These are phyloP conservation scores for Andinoacara biseriatus DNA, from an alignment of 2,113 vertebrate species.

Conservation along the genomic window DNA sequence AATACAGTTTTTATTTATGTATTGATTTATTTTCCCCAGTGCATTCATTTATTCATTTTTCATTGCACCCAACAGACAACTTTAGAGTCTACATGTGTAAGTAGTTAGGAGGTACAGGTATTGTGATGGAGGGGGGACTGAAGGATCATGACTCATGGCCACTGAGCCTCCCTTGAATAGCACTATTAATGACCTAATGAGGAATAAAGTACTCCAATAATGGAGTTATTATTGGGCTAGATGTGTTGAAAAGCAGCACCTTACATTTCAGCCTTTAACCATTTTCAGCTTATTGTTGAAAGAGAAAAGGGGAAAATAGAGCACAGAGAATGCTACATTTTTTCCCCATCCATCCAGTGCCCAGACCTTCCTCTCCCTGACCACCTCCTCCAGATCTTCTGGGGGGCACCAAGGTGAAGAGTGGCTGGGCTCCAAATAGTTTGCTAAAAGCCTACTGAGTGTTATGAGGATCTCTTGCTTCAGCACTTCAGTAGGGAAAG, in stretches of 20 bases:
- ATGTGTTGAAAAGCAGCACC: not conserved
- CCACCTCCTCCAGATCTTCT: not conserved
- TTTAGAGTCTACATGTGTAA: not conserved
- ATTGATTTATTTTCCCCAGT: no score
- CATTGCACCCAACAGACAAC: not conserved
- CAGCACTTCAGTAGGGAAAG: not conserved
- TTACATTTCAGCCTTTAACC: no score
- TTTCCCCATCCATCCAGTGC: not conserved
- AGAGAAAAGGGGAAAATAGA: not conserved
- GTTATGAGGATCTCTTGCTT: not conserved
- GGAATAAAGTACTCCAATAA: not conserved
- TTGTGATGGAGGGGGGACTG: not conserved
- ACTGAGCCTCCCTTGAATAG: not conserved
- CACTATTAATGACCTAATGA: not conserved
- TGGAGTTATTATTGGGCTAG: no score
- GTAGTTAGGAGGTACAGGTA: not conserved
- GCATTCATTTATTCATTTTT: no score
- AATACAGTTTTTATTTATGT: accelerated
- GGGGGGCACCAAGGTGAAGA: not conserved
- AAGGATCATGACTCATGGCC: not conserved
- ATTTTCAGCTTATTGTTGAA: not conserved
- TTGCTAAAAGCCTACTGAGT: not conserved
- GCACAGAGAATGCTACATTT: not conserved
- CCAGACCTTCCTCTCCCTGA: no score
- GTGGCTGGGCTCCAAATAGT: not conserved